Evolutionary conservation across 2,113 vertebrate genomes (phyloP), one percentile per base, ranked within the genome.

Genomic region (Boleophthalmus pectinirostris): DNA sequence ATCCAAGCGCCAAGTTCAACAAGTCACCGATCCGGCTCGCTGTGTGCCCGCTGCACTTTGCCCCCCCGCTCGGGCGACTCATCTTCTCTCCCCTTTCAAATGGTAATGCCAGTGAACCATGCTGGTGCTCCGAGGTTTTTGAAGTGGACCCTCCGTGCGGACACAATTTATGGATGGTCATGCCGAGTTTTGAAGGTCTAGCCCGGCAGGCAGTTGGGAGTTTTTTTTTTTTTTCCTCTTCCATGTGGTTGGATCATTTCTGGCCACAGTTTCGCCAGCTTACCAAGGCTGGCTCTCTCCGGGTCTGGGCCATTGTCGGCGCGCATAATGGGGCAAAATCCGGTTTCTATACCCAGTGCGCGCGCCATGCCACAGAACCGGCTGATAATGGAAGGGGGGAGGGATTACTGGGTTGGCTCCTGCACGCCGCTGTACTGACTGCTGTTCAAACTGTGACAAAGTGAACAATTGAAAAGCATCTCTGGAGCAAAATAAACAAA

Each of bases 1-100:
- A 83, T 84, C 85, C 86, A 68, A 72, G 81, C 74, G 80, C 80
- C 86, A 83, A 86, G 86, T 90, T 91, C 84, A 90, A 87, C 82
- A 88, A 90, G 81, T 91, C 88, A 54, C 53, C 66, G 25, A 29
- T 73, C 61, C 66, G 76, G 74, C 68, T 78, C 57, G 72, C 82
- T 83, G 49, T 77, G 69, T 65, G 66, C 74, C 43, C 11, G 64
- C 51, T 16, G 47, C 46, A 66, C 70, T 56, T 43, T 13, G 54
- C 0, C 10, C 33, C 54, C 70, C 20, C 1, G n/a, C 46, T 10
- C 63, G 58, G 79, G 61, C 73, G 25, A 69, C 79, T 80, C 75
- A 65, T 82, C 75, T 75, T 75, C 73, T 71, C 47, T 78, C 18
- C 15, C 73, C 84, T 90, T 90, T 90, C 81, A 87, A 87, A 91